Evolutionary conservation across 2,888 invertebrate species (phyloP).

Genomic region (Odontocolon sp.): DNA sequence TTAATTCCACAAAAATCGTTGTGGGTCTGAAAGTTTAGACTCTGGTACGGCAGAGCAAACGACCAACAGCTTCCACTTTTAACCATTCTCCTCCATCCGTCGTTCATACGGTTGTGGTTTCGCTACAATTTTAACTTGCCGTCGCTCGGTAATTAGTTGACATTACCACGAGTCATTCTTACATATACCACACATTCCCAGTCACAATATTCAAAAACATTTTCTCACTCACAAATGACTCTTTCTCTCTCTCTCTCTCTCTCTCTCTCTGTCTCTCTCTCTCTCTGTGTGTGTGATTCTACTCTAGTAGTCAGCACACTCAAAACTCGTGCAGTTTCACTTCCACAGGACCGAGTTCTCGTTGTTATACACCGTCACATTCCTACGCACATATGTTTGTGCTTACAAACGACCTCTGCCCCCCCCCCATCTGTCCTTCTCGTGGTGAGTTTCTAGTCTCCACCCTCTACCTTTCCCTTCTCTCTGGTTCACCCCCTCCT

Average conservation of each 20-base stretch:
- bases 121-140: constrained; percentile 75
- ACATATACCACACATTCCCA: neutral
- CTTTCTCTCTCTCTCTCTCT: too few species aligned
- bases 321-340: neutral
- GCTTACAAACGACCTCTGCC: neutral
- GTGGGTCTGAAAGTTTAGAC: too few species aligned
- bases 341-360: neutral
- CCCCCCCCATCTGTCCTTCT: neutral
- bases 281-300: too few species aligned
- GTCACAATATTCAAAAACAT: too few species aligned
- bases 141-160: constrained; percentile 74
- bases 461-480: constrained; percentile 13
- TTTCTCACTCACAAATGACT: too few species aligned
- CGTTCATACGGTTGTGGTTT: constrained; percentile 64
- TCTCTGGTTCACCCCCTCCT: constrained; percentile 7
- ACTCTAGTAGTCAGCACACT: too few species aligned
- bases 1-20: constrained; percentile 61
- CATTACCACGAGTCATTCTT: constrained; percentile 72
- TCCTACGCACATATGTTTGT: neutral
- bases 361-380: neutral
- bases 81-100: neutral
- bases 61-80: constrained; percentile 1
- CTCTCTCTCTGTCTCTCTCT: too few species aligned
- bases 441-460: neutral
- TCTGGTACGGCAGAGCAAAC: constrained; percentile 15